These are phyloP conservation scores for Acipenser ruthenus DNA, from an alignment of 2,797 vertebrate species.

Conservation along the genomic window DNA sequence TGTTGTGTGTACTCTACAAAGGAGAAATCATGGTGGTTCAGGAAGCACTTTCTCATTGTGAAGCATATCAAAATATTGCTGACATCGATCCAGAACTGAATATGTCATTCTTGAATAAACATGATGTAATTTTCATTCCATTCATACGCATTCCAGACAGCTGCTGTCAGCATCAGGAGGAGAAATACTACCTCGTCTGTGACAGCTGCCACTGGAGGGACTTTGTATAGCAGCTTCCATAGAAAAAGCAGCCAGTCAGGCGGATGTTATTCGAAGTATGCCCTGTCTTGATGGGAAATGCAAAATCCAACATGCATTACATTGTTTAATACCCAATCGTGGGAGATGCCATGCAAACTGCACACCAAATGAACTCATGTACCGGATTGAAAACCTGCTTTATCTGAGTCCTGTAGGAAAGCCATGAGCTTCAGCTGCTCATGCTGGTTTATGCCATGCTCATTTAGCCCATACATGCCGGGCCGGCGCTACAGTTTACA, in stretches of 20 bases:
- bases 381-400: too few species aligned
- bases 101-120: constrained; percentile 90
- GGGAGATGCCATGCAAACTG: constrained; percentile 33
- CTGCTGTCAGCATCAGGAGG: constrained; percentile 85
- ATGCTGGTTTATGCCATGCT: too few species aligned
- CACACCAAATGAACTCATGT: constrained; percentile 1
- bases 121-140: constrained; percentile 89
- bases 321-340: constrained; percentile 23
- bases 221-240: constrained; percentile 67
- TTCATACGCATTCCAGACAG: constrained; percentile 83
- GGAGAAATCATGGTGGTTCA: constrained; percentile 71
- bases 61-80: constrained; percentile 78
- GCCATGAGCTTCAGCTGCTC: too few species aligned
- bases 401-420: too few species aligned
- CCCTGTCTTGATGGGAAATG: constrained; percentile 51
- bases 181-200: constrained; percentile 83
- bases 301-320: constrained; percentile 36
- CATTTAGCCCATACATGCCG: too few species aligned
- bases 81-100: constrained; percentile 78
- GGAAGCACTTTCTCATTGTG: constrained; percentile 62
- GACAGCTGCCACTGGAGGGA: constrained; percentile 86
- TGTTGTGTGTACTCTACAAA: constrained; percentile 66
- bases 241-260: constrained; percentile 60
- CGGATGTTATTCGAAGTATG: constrained; percentile 70
- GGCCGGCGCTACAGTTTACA: too few species aligned